A percentile compares a stretch with the other conserved stretches of the same genome.
These are phyloP conservation scores for Drosophila tristis DNA, from an alignment of 1,140 invertebrate species.

Conservation along the genomic window DNA sequence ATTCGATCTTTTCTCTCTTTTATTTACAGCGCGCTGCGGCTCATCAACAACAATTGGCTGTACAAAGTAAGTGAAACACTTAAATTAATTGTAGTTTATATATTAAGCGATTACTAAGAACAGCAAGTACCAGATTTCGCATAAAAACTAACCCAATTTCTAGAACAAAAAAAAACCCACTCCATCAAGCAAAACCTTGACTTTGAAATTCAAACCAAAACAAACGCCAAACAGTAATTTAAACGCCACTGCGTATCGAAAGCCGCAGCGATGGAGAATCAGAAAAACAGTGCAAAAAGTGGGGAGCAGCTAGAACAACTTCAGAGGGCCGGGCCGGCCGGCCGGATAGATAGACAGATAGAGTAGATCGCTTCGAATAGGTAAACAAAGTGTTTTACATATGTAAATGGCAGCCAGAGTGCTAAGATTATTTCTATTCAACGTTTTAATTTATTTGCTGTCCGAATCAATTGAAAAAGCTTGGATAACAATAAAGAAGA, in stretches of 20 bases:
- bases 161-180: constrained; percentile 19
- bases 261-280: constrained; percentile 16
- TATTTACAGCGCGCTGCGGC: constrained; percentile 88
- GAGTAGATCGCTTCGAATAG: constrained; percentile 15
- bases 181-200: constrained; percentile 59
- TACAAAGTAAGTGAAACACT: constrained; percentile 86
- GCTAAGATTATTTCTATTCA: constrained; percentile 24
- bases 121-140: constrained; percentile 63
- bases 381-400: constrained; percentile 66
- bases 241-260: constrained; percentile 5
- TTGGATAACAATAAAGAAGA: background rate
- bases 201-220: constrained; percentile 62
- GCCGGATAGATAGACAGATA: background rate
- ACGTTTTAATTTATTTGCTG: constrained; percentile 32
- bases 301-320: constrained; percentile 29
- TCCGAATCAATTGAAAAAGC: constrained; percentile 17
- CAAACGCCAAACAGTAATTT: constrained; percentile 8
- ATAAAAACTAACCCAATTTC: background rate
- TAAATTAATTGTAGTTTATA: background rate
- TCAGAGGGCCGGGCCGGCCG: constrained; percentile 5
- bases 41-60: constrained; percentile 87
- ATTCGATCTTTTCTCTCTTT: constrained; percentile 42
- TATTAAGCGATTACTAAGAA: constrained; percentile 25
- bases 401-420: constrained; percentile 50
- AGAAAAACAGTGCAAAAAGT: constrained; percentile 50